Percentiles rank a stretch among this genome's conserved stretches.
phyloP scores from a whole-genome alignment of 2,888 invertebrate genomes.

The Allacma fusca region DNA sequence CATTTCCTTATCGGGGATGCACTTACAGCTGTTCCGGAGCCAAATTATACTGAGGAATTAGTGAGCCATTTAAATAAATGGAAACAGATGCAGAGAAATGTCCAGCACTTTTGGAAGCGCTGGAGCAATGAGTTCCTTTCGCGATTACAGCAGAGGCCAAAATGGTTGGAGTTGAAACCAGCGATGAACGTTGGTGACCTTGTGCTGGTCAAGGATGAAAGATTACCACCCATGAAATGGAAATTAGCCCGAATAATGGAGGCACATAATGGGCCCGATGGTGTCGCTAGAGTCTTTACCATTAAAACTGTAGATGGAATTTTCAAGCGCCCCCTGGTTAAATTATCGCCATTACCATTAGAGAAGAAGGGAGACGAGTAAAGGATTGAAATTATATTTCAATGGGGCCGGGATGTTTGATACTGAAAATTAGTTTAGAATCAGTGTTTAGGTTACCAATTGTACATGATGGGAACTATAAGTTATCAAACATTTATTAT shows the following conservation, averaged over 20 bases:
- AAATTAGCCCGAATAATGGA: conserved; percentile 59
- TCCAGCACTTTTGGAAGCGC: conserved; percentile 57
- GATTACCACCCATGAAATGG: conserved; percentile 60
- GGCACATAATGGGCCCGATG: too few species aligned
- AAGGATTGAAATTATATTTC: too few species aligned
- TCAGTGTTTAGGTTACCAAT: too few species aligned
- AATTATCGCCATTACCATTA: too few species aligned
- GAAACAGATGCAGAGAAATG: conserved; percentile 60
- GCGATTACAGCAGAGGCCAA: conserved; percentile 49
- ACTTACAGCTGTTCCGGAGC: conserved; percentile 58
- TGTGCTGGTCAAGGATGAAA: conserved; percentile 61
- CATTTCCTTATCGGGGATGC: conserved; percentile 62
- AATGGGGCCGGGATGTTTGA: too few species aligned
- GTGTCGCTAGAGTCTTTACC: too few species aligned
- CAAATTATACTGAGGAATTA: conserved; percentile 50
- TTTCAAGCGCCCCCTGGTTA: too few species aligned
- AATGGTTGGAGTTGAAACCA: conserved; percentile 42
- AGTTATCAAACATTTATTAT: too few species aligned
- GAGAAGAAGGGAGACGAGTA: too few species aligned
- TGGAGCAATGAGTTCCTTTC: conserved; percentile 58
- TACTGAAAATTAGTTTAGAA: too few species aligned
- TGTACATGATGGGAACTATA: too few species aligned
- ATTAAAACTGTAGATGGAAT: too few species aligned
- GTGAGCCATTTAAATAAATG: conserved; percentile 57
- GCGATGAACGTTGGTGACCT: conserved; percentile 53